Evolutionary conservation across 2,797 vertebrate species (phyloP).

Genomic region (Oreochromis grahami): DNA sequence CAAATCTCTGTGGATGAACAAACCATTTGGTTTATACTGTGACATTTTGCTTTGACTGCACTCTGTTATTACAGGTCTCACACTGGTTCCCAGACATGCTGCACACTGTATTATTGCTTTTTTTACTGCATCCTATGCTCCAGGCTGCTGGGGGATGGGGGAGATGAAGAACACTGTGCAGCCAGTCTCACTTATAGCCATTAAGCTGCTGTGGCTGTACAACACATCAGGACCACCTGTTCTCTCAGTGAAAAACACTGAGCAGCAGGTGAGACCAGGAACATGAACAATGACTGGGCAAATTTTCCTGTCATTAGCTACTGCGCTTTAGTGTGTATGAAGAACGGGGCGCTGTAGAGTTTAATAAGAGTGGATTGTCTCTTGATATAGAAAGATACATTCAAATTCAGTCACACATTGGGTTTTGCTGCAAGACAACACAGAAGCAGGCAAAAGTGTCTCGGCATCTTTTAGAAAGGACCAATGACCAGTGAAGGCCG

Average conservation of each 20-base stretch:
- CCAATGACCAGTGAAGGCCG: neutral
- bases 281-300: neutral
- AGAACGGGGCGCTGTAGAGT: neutral
- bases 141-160: slow-evolving; percentile 60
- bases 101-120: slow-evolving; percentile 54
- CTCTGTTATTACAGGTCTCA: slow-evolving; percentile 64
- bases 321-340: neutral
- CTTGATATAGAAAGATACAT: neutral
- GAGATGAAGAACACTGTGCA: slow-evolving; percentile 22
- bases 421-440: neutral
- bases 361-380: neutral
- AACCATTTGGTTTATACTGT: neutral
- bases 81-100: slow-evolving; percentile 42
- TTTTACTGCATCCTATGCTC: slow-evolving; percentile 44
- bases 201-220: slow-evolving; percentile 8
- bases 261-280: slow-evolving; percentile 1
- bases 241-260: neutral
- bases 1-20: neutral
- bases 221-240: slow-evolving; percentile 4
- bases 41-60: slow-evolving; percentile 45
- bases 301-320: neutral
- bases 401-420: neutral
- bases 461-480: neutral
- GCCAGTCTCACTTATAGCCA: slow-evolving; percentile 36
- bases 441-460: neutral